A percentile compares a stretch with the other conserved stretches of the same genome.
Evolutionary conservation across 1,140 invertebrate genomes (phyloP).

Genomic region (Trachymyrmex cornetzi): DNA sequence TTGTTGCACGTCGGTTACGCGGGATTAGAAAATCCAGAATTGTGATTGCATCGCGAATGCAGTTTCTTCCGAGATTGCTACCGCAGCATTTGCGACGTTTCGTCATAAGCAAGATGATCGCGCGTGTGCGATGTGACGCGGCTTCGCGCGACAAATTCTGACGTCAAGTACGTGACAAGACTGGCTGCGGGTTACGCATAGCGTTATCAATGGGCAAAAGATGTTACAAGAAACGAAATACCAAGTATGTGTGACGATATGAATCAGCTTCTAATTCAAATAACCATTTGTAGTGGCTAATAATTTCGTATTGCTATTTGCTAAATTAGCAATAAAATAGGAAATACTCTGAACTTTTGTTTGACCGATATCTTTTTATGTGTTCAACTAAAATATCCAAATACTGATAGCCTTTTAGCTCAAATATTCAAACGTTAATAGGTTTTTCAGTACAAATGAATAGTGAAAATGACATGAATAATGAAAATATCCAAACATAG

Average conservation of each 20-base stretch:
- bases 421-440: too few species aligned
- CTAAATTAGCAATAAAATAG: background rate
- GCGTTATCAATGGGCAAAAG: slow-evolving; percentile 43
- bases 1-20: background rate
- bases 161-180: slow-evolving; percentile 45
- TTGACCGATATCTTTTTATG: background rate
- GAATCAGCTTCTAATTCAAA: slow-evolving; percentile 49
- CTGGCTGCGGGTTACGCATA: background rate
- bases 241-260: slow-evolving; percentile 24
- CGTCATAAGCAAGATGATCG: slow-evolving; percentile 59
- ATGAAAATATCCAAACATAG: background rate
- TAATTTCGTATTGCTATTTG: background rate
- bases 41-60: background rate
- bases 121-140: slow-evolving; percentile 28
- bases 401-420: too few species aligned
- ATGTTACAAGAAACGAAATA: slow-evolving; percentile 58
- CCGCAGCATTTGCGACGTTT: background rate
- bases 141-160: slow-evolving; percentile 37
- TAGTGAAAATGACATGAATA: too few species aligned
- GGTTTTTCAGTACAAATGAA: too few species aligned
- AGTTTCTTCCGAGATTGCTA: slow-evolving; percentile 7
- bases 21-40: background rate
- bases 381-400: too few species aligned
- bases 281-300: background rate
- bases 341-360: background rate